A percentile compares a stretch with the other conserved stretches of the same genome.
These are phyloP conservation scores for Lordiphosa stackelbergi DNA, from an alignment of 1,140 invertebrate species.

Conservation along the genomic window DNA sequence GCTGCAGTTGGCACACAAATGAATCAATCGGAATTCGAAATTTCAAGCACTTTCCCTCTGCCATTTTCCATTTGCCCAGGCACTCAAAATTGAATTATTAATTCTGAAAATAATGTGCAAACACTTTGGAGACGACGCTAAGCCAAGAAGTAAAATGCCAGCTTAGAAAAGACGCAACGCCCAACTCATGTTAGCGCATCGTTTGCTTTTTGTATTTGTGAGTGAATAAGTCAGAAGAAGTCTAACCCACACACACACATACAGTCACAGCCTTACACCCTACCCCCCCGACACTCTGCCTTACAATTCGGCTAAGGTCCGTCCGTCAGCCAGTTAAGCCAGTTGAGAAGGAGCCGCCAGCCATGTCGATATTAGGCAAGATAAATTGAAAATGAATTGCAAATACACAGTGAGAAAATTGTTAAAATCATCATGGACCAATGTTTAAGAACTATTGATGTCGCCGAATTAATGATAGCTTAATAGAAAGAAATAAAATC, in stretches of 20 bases:
- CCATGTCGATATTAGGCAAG: slow-evolving; percentile 72
- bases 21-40: slow-evolving; percentile 45
- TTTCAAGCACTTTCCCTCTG: slow-evolving; percentile 15
- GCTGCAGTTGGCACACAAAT: slow-evolving; percentile 41
- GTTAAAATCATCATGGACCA: no score
- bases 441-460: no score
- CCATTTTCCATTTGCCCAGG: slow-evolving; percentile 8
- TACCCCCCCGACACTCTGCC: background rate
- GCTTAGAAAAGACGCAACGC: slow-evolving; percentile 22
- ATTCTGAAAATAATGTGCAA: slow-evolving; percentile 41
- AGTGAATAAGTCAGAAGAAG: slow-evolving; percentile 11
- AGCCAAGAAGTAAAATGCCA: slow-evolving; percentile 39
- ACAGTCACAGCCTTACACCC: background rate
- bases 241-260: slow-evolving; percentile 6
- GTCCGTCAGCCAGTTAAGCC: slow-evolving; percentile 42
- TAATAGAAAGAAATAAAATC: no score
- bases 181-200: slow-evolving; percentile 11
- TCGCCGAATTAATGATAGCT: no score
- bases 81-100: slow-evolving; percentile 46
- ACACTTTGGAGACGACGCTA: slow-evolving; percentile 34
- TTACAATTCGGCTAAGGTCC: slow-evolving; percentile 25
- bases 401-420: slow-evolving; percentile 25
- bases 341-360: slow-evolving; percentile 24
- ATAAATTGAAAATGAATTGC: slow-evolving; percentile 74
- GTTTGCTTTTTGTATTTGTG: slow-evolving; percentile 9